Conservation (phyloP, 92 coral and sea anemone species). For the Palythoa grandiflora region DNA sequence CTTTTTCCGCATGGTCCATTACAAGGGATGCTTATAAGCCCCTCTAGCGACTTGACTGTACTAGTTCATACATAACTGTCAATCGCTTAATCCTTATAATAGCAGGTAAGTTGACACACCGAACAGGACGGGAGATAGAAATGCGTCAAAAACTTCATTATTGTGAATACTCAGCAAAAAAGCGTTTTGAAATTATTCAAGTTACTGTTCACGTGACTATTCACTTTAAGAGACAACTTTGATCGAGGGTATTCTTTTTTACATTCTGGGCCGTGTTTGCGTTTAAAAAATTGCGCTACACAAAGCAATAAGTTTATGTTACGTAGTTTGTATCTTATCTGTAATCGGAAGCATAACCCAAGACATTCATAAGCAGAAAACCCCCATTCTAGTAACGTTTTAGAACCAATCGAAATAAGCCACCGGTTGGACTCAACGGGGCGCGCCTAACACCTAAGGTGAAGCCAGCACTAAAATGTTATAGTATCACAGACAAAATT, state of each 20-base stretch:
- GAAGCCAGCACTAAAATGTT: conserved; percentile 26
- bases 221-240: too few relatives aligned
- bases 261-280: neutral
- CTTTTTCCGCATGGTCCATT: neutral
- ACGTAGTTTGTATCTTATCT: neutral
- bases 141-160: neutral
- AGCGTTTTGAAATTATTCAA: neutral
- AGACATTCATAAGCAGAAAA: conserved; percentile 8
- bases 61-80: conserved; percentile 1
- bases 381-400: conserved; percentile 20
- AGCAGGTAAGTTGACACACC: neutral
- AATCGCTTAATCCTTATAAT: neutral
- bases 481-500: conserved; percentile 17
- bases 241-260: too few relatives aligned
- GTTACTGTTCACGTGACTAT: neutral
- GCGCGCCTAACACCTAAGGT: conserved; percentile 9
- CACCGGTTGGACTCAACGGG: neutral
- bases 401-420: neutral
- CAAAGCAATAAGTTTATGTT: neutral
- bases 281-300: too few relatives aligned
- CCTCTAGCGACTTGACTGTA: conserved; percentile 4
- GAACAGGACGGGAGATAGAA: conserved; percentile 6
- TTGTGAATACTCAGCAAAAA: neutral
- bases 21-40: conserved; percentile 6
- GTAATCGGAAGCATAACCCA: neutral